Base-by-base conservation (phyloP, 2,888 invertebrate species). In the Muscina levida region DNA sequence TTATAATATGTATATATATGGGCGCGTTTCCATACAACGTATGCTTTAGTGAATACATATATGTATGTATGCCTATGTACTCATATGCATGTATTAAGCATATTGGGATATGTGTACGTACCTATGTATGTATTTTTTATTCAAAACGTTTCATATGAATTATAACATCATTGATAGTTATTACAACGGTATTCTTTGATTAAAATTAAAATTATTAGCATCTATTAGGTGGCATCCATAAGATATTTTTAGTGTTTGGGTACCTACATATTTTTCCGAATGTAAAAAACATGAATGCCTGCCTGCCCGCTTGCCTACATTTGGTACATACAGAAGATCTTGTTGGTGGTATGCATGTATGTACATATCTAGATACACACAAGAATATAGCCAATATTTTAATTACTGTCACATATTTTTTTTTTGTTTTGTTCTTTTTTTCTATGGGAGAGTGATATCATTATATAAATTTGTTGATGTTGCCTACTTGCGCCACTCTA, bases 321-420 rank as follows among this genome's bases (percentile, higher is more conserved):
- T n/a, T n/a, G n/a, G n/a, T n/a, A n/a, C n/a, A n/a, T n/a, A n/a
- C n/a, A n/a, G n/a, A n/a, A n/a, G n/a, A n/a, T n/a, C n/a, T n/a
- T n/a, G n/a, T n/a, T n/a, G n/a, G n/a, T 75, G 67, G 56, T 53
- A 62, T 56, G 53, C 26, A 15, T 17, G 44, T 22, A 56, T 68
- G 48, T 67, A 37, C 59, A 57, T 56, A 74, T 68, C 19, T 44
- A 48, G 62, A 44, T 74, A 78, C 83, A 79, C 71, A 70, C 15
- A 15, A 19, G 19, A n/a, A 57, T 26, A 17, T n/a, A 39, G 59
- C 11, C 19, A 59, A 17, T 42, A 22, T 39, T 62, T 62, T 62
- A 42, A 62, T 62, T 39, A 62, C 39, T 62, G 59, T 62, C 62
- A 62, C 62, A 62, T 17, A 62, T 22, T 37, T 42, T 19, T 39